Percentiles rank a stretch among this genome's conserved stretches.
Conservation (phyloP, 1,140 invertebrate genomes). For the Drosophila elegans region DNA sequence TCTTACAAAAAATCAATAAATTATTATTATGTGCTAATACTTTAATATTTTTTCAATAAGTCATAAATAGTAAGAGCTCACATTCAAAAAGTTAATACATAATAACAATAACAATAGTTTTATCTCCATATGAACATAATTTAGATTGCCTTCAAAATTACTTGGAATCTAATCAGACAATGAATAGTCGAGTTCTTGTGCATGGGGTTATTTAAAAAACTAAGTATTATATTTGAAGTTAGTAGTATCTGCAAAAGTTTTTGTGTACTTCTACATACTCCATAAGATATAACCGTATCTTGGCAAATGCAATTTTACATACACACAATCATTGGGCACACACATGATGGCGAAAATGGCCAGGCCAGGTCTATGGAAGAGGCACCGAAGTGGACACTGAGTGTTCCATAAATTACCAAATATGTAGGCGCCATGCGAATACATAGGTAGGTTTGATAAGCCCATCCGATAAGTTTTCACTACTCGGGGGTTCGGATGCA, state of each 20-base stretch:
- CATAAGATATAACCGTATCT: conserved; percentile 20
- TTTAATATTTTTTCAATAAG: no score
- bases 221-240: no score
- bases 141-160: no score
- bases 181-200: no score
- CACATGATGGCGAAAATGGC: conserved; percentile 16
- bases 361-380: not conserved
- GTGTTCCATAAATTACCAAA: conserved; percentile 12
- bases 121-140: no score
- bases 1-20: no score
- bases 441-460: conserved; percentile 32
- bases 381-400: not conserved
- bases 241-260: not conserved
- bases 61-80: no score
- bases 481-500: conserved; percentile 8
- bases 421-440: conserved; percentile 15
- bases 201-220: no score
- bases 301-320: conserved; percentile 29
- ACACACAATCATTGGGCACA: conserved; percentile 25
- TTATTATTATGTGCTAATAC: no score
- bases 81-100: no score
- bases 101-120: no score
- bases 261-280: not conserved
- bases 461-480: conserved; percentile 1
- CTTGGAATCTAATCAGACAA: no score